Percentiles rank a stretch among this genome's conserved stretches.
Conservation (phyloP, 2,797 vertebrate species). For the Acanthis flammea region DNA sequence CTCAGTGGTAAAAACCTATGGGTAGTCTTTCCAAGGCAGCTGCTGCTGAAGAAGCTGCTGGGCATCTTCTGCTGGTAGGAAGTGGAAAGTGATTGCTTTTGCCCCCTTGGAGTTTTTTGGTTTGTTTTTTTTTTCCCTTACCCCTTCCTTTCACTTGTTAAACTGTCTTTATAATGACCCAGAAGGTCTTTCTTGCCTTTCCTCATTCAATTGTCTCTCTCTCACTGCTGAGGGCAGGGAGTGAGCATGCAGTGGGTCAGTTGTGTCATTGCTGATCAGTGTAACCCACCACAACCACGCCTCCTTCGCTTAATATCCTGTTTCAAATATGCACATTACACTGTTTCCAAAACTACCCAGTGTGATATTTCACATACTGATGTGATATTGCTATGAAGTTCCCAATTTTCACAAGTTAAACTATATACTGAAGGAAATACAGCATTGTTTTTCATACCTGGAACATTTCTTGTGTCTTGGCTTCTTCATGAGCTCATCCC, state of each 20-base stretch:
- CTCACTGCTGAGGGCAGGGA: neutral
- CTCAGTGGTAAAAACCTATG: neutral
- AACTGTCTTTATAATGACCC: neutral
- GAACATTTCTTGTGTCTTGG: neutral
- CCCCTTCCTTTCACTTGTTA: neutral
- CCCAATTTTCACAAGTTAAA: neutral
- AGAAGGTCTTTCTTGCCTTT: neutral
- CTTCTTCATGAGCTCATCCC: neutral
- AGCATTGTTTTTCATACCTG: neutral
- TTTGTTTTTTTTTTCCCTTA: neutral
- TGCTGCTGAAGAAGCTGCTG: neutral
- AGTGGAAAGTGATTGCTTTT: neutral
- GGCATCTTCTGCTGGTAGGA: neutral
- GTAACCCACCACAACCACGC: neutral
- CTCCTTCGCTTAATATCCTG: neutral
- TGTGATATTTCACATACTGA: neutral
- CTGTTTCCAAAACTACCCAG: neutral
- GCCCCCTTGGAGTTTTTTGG: rapidly evolving
- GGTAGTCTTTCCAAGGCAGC: neutral
- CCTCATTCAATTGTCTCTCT: neutral
- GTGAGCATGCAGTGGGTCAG: rapidly evolving
- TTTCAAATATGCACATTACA: neutral
- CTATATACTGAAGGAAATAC: neutral
- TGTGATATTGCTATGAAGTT: neutral
- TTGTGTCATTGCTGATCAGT: neutral